Evolutionary conservation across 2,113 vertebrate species (phyloP), one percentile per base, ranked within the genome.

Genomic region (Oceanodroma tethys): DNA sequence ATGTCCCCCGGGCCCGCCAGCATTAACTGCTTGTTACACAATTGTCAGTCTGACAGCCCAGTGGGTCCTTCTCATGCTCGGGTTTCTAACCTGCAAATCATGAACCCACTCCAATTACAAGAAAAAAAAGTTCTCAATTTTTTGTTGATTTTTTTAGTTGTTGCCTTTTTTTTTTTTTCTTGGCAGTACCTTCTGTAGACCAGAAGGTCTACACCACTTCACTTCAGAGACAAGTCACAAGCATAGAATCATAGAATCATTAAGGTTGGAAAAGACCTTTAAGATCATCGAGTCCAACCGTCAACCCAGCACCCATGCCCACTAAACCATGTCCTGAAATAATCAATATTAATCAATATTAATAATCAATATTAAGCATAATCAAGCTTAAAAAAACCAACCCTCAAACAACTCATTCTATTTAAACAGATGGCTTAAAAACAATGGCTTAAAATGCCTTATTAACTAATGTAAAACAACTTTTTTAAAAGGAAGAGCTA

Each of bases 21-120:
- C 50, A 86, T 92, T 90, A 88, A 75, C 71, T 76, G 60, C 80
- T 86, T 73, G 40, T 73, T 82, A 73, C 59, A 86, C 86, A 71
- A 38, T 7, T 86, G 83, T 86, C 88, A 74, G 68, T 17, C 59
- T 92, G 75, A 67, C 72, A 89, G 58, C 38, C 63, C 76, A 13
- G 19, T 86, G 62, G 55, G 68, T 55, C 63, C 72, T 90, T 78
- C 72, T 73, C 32, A 22, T 59, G 50, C 50, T 66, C 0, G 0
- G 32, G 36, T 56, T 91, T 79, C 34, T n/a, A 67, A 71, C 60
- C 19, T 42, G 21, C 11, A 90, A 63, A 81, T 56, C 40, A 20
- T 29, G 43, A 95, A 71, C 38, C 11, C 5, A 0, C 19, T 10
- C 47, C n/a, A 34, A 10, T 56, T 48, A 75, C 14, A 66, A 65